Evolutionary conservation across 2,888 invertebrate species (phyloP), one percentile per base, ranked within the genome.

Genomic region (Colletes collaris): DNA sequence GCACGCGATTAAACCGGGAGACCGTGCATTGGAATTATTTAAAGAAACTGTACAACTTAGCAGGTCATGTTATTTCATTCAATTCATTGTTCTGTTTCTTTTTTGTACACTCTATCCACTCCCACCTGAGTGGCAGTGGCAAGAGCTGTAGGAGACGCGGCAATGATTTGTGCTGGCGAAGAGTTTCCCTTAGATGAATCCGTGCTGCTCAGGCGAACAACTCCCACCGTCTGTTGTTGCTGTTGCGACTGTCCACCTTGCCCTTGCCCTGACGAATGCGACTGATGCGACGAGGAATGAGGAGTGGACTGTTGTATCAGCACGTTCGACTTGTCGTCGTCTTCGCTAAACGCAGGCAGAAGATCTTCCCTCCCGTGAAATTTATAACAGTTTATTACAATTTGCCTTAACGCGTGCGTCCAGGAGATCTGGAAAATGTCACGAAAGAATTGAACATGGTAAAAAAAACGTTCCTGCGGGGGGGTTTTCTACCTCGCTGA

Each of bases 381-480:
- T 94, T 98, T 98, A 95, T 99, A 99, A 94, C 99, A 99, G 94
- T 99, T 99, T 91, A 98, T 97, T 79, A 99, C 99, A 88, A 99
- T 99, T 94, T 98, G 98, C 64, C 99, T 95, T 88, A 99, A 94
- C 46, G 99, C 99, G 93, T 99, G 98, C 40, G 99, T 99, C 99
- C 99, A 99, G 71, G 98, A 98, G 93, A 99, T 98, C 98, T 98
- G 94, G 99, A 74, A 98, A 98, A 93, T 99, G 98, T 98, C 98
- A 94, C 6, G 37, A 37, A 63, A 50, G 0, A 46, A 59, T 59
- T 35, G 19, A 59, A 49, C 19, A 44, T 35, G 7, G 11, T 65
- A 37, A 19, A 40, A 52, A 0, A 53, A 58, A 6, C 0, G 53
- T 27, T 35, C 46, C 16, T 16, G 16, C 16, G 40, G 6, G 27